Base-by-base conservation (phyloP, 2,797 vertebrate genomes). In the Nasua narica region DNA sequence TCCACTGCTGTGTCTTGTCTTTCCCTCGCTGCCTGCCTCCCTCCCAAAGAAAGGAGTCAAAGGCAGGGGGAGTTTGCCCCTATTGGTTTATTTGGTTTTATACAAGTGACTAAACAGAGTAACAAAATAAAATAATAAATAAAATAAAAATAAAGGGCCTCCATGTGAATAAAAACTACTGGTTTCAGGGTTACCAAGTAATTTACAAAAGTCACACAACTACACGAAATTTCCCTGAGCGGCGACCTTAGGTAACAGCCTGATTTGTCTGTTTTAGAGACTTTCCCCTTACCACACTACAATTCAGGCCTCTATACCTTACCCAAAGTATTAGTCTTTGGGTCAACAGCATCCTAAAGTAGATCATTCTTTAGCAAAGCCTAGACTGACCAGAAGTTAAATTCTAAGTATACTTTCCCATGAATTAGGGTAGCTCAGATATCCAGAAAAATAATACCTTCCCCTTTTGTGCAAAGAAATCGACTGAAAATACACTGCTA, bases 11-110 rank as follows among this genome's bases (percentile, higher is more conserved):
- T 23, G 89, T 90, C 52, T 32, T 21, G 56, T 46, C 77, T 89
- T 86, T 82, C 81, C 95, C 90, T 93, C 10, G 32, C 82, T 95
- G 54, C 84, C 96, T 97, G 94, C 91, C 72, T 97, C 95, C 95
- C 93, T 97, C 97, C 96, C 97, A 90, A 97, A 97, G 93, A 98
- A 98, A 97, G 97, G 93, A 97, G 87, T 90, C 98, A 93, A 82
- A 95, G 93, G 96, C 74, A 3, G 21, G 48, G 94, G 96, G 92
- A 87, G 74, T 98, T 97, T 95, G 72, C 97, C 96, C 97, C 97
- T 96, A 95, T 96, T 97, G 97, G 90, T 98, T 98, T 98, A 98
- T 98, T 98, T 96, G 25, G 95, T 97, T 97, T 98, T 97, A 96
- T 91, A 98, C 97, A 98, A 84, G 86, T 96, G 76, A 92, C 96